phyloP scores from a whole-genome alignment of 2,888 invertebrate genomes.

The Acleris cristana region DNA sequence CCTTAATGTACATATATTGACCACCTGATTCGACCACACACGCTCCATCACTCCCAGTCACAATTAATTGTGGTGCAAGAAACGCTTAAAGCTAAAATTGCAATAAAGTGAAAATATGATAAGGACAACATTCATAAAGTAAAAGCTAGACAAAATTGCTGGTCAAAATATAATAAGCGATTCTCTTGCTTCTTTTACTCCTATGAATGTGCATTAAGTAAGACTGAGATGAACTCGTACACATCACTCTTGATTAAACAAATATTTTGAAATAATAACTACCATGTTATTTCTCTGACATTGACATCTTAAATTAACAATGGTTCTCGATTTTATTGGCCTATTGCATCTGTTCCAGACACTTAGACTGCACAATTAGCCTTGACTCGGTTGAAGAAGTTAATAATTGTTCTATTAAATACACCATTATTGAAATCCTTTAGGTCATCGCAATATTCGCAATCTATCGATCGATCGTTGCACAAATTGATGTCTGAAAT shows the following conservation, averaged over 20 bases:
- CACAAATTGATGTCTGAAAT: not conserved
- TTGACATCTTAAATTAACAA: constrained; percentile 13
- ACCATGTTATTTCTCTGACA: constrained; percentile 27
- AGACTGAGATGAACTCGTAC: not conserved
- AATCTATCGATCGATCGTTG: not conserved
- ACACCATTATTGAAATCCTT: constrained; percentile 19
- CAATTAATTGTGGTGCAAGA: constrained; percentile 26
- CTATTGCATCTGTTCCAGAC: constrained; percentile 15
- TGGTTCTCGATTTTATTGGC: constrained; percentile 19
- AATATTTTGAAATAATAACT: constrained; percentile 6
- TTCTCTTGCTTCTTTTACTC: no score
- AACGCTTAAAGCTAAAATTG: constrained; percentile 21
- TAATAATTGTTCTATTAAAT: constrained; percentile 20
- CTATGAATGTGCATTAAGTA: no score
- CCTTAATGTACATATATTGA: constrained; percentile 24
- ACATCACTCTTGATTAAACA: constrained; percentile 1
- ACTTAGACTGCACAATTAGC: constrained; percentile 20
- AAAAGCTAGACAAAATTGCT: not conserved
- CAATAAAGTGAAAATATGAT: not conserved
- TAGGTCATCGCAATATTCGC: constrained; percentile 19
- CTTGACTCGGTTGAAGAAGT: constrained; percentile 15
- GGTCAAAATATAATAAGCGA: no score
- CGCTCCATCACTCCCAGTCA: constrained; percentile 21
- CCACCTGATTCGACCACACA: constrained; percentile 32
- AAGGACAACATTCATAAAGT: not conserved